A percentile compares a stretch with the other conserved stretches of the same genome.
These are phyloP conservation scores for Kradibia gibbosae DNA, from an alignment of 1,140 invertebrate genomes.

Conservation along the genomic window DNA sequence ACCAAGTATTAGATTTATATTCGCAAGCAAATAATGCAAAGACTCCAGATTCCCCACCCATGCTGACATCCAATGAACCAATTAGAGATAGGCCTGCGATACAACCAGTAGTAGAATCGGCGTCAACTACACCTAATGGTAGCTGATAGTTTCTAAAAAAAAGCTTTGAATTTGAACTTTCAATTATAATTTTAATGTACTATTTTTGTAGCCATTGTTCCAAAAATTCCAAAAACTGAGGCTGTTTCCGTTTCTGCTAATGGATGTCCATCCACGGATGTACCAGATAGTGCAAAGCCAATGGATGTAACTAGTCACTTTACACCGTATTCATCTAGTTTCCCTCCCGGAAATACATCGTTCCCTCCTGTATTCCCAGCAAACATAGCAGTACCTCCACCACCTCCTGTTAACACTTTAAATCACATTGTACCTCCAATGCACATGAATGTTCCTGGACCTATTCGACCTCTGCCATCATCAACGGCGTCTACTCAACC, in stretches of 20 bases:
- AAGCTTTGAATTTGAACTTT: neutral
- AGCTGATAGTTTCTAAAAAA: slow-evolving; percentile 46
- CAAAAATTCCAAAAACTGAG: slow-evolving; percentile 63
- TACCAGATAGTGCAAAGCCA: slow-evolving; percentile 58
- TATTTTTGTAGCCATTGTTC: slow-evolving; percentile 57
- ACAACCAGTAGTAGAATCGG: slow-evolving; percentile 62
- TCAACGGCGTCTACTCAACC: slow-evolving; percentile 59
- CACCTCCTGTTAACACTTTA: slow-evolving; percentile 66
- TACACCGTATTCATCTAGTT: slow-evolving; percentile 59
- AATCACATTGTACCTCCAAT: slow-evolving; percentile 68
- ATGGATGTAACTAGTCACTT: slow-evolving; percentile 63
- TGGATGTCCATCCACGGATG: slow-evolving; percentile 61
- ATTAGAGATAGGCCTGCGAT: slow-evolving; percentile 59
- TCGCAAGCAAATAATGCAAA: slow-evolving; percentile 77
- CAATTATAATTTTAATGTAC: neutral
- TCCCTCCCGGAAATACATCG: slow-evolving; percentile 55
- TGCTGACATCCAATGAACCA: slow-evolving; percentile 69
- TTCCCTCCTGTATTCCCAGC: slow-evolving; percentile 68
- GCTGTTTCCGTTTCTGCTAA: slow-evolving; percentile 58
- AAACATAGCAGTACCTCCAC: slow-evolving; percentile 66
- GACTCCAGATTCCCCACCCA: slow-evolving; percentile 77
- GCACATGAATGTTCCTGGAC: slow-evolving; percentile 58
- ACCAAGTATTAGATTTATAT: slow-evolving; percentile 94
- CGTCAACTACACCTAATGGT: slow-evolving; percentile 66
- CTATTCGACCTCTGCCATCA: slow-evolving; percentile 61